Evolutionary conservation across 2,888 invertebrate genomes (phyloP), one percentile per base, ranked within the genome.

Genomic region (Pharmacophagus antenor): DNA sequence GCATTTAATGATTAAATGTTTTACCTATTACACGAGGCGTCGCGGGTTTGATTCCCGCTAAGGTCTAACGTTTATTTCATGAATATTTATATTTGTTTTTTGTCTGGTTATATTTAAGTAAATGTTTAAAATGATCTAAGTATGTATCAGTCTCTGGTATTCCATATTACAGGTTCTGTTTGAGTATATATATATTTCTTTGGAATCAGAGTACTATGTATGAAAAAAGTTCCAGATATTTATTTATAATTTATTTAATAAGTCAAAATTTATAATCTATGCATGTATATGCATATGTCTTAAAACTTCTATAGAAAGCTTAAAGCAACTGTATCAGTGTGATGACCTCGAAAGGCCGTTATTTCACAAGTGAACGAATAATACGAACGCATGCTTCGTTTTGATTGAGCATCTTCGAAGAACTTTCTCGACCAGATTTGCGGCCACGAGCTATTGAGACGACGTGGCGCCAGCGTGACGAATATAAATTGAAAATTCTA

Each of bases 261-360:
- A 12, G 15, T 37, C 15, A n/a, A 37, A 37, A n/a, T 5, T 4
- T 15, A 1, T n/a, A 37, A 3, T 31, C 31, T 7, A 3, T 31
- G 31, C 12, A 2, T n/a, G 37, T 15, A n/a, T 15, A 3, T 37
- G 2, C 18, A 0, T 41, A 22, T 54, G n/a, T 31, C 31, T 54
- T 54, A 54, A 46, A 54, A n/a, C 6, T n/a, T 20, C 51, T 51
- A 10, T 37, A 44, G 37, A 37, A 7, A 6, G 18, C 25, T 42
- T 18, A 44, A 53, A 53, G 18, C 44, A 44, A 53, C 53, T 53
- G 42, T 53, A 44, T 44, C 42, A 31, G 22, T 27, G 41, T 27
- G 21, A 20, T 44, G 55, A 60, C 59, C 44, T 60, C 55, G 49
- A 41, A 44, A 60, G 46, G 60, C 50, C 50, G 54, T 59, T 48